Evolutionary conservation across 2,113 vertebrate genomes (phyloP).

Genomic region (Otolemur garnettii): DNA sequence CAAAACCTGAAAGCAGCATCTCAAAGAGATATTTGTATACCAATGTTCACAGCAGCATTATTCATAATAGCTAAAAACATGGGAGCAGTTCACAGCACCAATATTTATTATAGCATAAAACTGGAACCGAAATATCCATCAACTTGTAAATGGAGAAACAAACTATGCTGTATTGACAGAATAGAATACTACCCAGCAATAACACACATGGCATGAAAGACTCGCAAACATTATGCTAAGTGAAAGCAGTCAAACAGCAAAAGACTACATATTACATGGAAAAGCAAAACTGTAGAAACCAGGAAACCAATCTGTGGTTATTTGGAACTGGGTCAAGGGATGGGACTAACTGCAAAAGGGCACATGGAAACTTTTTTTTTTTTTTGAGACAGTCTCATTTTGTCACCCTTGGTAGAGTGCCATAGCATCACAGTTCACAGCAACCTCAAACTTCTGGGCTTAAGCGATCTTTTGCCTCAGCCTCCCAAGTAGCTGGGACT

Average conservation of each 20-base stretch:
- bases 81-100: background rate
- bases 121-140: background rate
- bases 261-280: background rate
- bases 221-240: constrained; percentile 2
- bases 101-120: constrained; percentile 45
- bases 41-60: background rate
- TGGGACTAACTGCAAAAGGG: background rate
- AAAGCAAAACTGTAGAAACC: background rate
- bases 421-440: too few species aligned
- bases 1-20: background rate
- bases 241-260: constrained; percentile 48
- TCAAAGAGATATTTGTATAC: background rate
- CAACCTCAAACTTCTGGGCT: too few species aligned
- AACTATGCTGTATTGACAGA: background rate
- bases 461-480: too few species aligned
- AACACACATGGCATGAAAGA: background rate
- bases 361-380: background rate
- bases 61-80: background rate
- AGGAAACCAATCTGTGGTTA: background rate
- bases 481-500: too few species aligned
- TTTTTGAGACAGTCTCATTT: too few species aligned
- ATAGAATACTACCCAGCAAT: constrained; percentile 1
- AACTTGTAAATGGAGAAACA: background rate
- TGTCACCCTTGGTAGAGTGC: too few species aligned
- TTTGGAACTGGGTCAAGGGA: background rate